Conservation (phyloP, 1,140 invertebrate genomes). For the Musca domestica region DNA sequence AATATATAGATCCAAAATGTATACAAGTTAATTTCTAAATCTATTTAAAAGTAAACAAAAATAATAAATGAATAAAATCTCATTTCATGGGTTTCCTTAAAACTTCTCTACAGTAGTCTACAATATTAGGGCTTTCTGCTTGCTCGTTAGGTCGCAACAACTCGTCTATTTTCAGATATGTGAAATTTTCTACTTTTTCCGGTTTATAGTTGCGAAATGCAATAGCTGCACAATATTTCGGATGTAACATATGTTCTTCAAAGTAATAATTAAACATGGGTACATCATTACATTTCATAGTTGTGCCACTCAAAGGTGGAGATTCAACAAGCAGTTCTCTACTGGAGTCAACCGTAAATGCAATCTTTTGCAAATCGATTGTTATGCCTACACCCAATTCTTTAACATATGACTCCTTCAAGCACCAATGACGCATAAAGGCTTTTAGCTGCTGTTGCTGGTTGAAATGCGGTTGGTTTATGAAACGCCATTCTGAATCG, state of each 20-base stretch:
- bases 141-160: constrained; percentile 56
- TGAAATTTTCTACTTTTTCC: constrained; percentile 46
- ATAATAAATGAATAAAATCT: too few species aligned
- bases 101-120: constrained; percentile 55
- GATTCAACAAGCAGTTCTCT: constrained; percentile 49
- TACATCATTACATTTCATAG: constrained; percentile 64
- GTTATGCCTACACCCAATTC: constrained; percentile 83
- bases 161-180: constrained; percentile 57
- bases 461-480: constrained; percentile 56
- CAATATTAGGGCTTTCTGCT: constrained; percentile 54
- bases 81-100: constrained; percentile 40
- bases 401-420: constrained; percentile 96
- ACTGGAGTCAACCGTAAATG: constrained; percentile 66
- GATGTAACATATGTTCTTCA: constrained; percentile 82
- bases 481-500: constrained; percentile 73
- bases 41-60: too few species aligned
- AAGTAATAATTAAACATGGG: constrained; percentile 73
- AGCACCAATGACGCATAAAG: constrained; percentile 87
- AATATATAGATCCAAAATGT: too few species aligned
- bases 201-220: constrained; percentile 58
- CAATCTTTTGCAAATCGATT: constrained; percentile 71
- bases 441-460: constrained; percentile 63
- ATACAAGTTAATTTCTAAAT: too few species aligned
- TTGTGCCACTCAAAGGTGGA: constrained; percentile 65
- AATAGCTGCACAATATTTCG: constrained; percentile 77